Evolutionary conservation across 2,113 vertebrate species (phyloP).

Genomic region (Sylvilagus bachmani): DNA sequence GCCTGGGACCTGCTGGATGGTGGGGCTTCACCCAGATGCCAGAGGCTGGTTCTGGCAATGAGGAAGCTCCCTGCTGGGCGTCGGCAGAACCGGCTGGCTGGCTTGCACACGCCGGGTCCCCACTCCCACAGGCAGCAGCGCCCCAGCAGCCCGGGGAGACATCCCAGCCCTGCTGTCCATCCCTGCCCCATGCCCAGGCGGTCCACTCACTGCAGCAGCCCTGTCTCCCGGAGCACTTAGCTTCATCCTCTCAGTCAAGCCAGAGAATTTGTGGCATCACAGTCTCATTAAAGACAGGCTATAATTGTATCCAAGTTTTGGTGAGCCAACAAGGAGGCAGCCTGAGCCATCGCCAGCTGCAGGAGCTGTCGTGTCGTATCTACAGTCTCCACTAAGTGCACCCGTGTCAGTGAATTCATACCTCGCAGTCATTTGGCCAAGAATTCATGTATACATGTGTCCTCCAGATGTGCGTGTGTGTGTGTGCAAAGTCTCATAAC

Average conservation of each 20-base stretch:
- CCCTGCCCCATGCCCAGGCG: neutral
- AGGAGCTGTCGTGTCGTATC: neutral
- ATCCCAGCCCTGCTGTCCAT: no score
- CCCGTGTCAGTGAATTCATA: no score
- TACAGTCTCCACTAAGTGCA: neutral
- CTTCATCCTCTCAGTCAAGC: neutral
- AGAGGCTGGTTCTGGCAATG: neutral
- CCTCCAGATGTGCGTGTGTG: neutral
- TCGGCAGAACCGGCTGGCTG: neutral
- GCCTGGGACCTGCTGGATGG: neutral
- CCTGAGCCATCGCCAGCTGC: neutral
- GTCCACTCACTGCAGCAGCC: neutral
- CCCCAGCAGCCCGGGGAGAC: no score
- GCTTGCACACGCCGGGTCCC: neutral
- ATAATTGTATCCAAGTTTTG: neutral
- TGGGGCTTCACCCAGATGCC: no score
- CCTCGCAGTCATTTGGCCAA: no score
- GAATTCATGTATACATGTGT: neutral
- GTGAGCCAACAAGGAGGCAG: no score
- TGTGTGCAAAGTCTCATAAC: neutral
- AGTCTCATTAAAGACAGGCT: neutral
- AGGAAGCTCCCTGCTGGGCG: neutral
- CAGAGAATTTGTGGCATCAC: neutral
- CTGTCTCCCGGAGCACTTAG: no score
- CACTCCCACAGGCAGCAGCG: neutral